phyloP scores from a whole-genome alignment of 2,888 invertebrate species.

The Trypoxylon attenuatum region DNA sequence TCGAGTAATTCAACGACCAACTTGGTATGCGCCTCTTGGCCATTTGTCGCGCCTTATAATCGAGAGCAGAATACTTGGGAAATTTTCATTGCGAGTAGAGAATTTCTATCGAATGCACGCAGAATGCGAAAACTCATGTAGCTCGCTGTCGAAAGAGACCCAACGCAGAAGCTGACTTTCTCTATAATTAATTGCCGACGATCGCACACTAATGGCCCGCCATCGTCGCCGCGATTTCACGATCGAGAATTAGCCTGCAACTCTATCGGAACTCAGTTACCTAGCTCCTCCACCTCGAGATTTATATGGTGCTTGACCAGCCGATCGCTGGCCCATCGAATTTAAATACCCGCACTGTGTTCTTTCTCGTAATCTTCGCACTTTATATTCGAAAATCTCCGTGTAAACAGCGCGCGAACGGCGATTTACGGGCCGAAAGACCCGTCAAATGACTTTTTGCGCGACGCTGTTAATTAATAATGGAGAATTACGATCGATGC shows the following conservation, averaged over 20 bases:
- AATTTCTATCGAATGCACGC: too few relatives aligned
- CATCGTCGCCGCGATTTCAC: too few relatives aligned
- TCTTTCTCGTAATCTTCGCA: background rate
- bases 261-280: background rate
- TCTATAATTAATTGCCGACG: background rate
- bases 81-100: too few relatives aligned
- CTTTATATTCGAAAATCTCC: slow-evolving; percentile 17
- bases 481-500: background rate
- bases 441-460: background rate
- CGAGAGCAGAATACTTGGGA: too few relatives aligned
- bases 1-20: too few relatives aligned
- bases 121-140: too few relatives aligned
- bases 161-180: too few relatives aligned
- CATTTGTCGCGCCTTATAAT: too few relatives aligned
- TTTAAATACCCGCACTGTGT: background rate
- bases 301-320: background rate
- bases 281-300: background rate
- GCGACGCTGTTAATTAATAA: background rate
- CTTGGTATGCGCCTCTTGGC: too few relatives aligned
- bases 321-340: background rate
- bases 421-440: background rate
- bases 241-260: background rate
- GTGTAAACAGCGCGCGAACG: slow-evolving; percentile 13
- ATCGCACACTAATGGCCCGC: background rate
- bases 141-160: too few relatives aligned